Evolutionary conservation across 92 coral and sea anemone genomes (phyloP).

Genomic region (Parazoanthus darwini): DNA sequence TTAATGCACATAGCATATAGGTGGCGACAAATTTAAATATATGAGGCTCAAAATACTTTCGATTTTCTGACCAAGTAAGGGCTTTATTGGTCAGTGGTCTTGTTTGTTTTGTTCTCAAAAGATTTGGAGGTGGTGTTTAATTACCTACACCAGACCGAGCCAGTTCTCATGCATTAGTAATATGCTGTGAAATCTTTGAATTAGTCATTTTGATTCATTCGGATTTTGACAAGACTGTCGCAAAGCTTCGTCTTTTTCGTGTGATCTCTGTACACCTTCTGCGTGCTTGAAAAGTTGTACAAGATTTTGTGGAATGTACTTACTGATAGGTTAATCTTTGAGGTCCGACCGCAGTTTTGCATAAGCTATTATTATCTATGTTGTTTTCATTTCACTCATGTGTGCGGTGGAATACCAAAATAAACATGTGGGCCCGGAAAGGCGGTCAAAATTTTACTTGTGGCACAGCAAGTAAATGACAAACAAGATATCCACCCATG

Average conservation of each 20-base stretch:
- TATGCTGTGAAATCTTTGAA: neutral
- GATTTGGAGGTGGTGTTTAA: slow-evolving; percentile 9
- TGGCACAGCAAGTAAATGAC: too few species aligned
- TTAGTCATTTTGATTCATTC: neutral
- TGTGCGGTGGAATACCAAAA: too few species aligned
- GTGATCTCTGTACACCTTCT: neutral
- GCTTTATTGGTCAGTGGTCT: neutral
- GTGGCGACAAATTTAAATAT: neutral
- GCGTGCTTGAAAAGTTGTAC: neutral
- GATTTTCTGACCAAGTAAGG: neutral
- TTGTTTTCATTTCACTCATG: too few species aligned
- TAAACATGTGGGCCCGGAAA: neutral
- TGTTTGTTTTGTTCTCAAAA: neutral
- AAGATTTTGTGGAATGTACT: neutral
- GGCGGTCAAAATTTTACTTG: neutral
- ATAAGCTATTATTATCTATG: neutral
- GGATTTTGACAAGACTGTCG: too few species aligned
- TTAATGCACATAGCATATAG: neutral
- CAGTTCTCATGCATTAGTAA: slow-evolving; percentile 41
- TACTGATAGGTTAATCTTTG: neutral
- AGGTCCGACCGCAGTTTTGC: neutral
- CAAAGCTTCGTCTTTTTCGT: neutral
- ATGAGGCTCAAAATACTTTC: neutral
- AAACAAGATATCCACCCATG: too few species aligned
- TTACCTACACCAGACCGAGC: neutral